Conservation (phyloP, 2,888 invertebrate genomes). For the Panzeria rudis region DNA sequence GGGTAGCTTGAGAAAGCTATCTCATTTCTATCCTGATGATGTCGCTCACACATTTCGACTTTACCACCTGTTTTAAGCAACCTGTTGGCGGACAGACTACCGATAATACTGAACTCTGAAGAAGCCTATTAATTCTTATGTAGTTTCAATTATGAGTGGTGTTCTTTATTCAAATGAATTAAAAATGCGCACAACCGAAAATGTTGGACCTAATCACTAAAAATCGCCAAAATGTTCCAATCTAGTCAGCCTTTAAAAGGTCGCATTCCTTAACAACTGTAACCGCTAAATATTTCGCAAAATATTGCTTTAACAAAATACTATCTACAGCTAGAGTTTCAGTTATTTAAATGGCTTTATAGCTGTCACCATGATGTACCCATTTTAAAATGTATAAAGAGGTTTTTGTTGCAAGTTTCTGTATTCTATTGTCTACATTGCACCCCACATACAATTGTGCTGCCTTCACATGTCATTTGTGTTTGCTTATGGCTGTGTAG, state of each 20-base stretch:
- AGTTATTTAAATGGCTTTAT: constrained; percentile 8
- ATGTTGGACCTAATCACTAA: too few species aligned
- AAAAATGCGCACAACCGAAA: too few species aligned
- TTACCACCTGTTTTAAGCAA: too few species aligned
- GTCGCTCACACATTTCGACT: too few species aligned
- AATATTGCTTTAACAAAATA: background rate
- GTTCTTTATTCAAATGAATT: too few species aligned
- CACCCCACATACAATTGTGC: background rate
- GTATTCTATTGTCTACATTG: background rate
- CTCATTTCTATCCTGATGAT: too few species aligned
- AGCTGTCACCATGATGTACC: constrained; percentile 1
- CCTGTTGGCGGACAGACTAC: too few species aligned
- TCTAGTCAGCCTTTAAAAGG: background rate
- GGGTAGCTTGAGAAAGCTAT: too few species aligned
- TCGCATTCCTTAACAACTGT: background rate
- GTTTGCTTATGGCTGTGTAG: background rate
- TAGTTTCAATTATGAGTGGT: too few species aligned
- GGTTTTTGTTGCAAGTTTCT: constrained; percentile 10
- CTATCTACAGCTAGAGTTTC: background rate
- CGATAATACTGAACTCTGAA: too few species aligned
- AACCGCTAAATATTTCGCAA: background rate
- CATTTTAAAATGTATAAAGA: constrained; percentile 34
- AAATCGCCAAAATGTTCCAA: background rate
- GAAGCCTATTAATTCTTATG: too few species aligned
- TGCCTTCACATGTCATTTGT: constrained; percentile 32